A percentile compares a stretch with the other conserved stretches of the same genome.
Conservation (phyloP, 2,888 invertebrate species). For the Rotaria macrura region DNA sequence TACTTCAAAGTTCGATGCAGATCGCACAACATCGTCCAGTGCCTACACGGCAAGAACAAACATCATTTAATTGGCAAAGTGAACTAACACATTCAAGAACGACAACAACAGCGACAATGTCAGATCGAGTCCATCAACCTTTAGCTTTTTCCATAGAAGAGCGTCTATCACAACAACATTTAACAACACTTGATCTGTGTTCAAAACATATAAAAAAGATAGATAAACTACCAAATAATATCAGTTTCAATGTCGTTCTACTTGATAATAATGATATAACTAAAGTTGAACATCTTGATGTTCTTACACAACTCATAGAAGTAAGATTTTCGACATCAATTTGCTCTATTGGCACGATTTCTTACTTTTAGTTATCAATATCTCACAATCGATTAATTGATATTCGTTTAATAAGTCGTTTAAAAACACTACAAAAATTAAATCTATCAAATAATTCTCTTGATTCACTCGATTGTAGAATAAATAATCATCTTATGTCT, state of each 20-base stretch:
- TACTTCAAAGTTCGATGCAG: neutral
- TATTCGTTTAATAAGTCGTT: slow-evolving; percentile 73
- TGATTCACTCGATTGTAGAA: slow-evolving; percentile 66
- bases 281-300: neutral
- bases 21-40: neutral
- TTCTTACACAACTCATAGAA: neutral
- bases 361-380: slow-evolving; percentile 54
- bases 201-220: neutral
- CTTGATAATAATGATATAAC: neutral
- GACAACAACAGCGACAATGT: neutral
- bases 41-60: neutral
- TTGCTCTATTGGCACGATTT: too few relatives aligned
- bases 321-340: neutral
- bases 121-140: neutral
- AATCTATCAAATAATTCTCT: slow-evolving; percentile 78
- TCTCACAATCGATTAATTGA: slow-evolving; percentile 72
- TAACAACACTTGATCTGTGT: neutral
- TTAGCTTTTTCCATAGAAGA: neutral
- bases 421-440: slow-evolving; percentile 67
- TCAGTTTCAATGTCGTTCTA: neutral
- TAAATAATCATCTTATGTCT: neutral
- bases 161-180: neutral
- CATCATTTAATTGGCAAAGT: neutral
- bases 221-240: neutral
- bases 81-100: neutral